Evolutionary conservation across 2,888 invertebrate species (phyloP).

Genomic region (Drosophila barbarae): DNA sequence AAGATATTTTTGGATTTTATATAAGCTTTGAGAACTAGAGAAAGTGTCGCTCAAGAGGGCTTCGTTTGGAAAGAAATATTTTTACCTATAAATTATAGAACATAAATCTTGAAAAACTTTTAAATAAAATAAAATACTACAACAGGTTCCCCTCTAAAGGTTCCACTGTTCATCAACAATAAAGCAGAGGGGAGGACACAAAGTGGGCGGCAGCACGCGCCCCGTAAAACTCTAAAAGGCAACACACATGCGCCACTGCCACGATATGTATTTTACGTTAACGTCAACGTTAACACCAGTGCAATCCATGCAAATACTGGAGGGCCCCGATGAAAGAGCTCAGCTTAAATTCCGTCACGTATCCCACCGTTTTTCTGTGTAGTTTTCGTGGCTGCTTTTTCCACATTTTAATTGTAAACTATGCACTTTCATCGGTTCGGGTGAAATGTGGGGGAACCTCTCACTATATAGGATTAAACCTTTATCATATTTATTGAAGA

Average conservation of each 20-base stretch:
- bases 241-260: slow-evolving; percentile 6
- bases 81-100: neutral
- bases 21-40: no score
- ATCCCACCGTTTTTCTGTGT: slow-evolving; percentile 47
- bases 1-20: no score
- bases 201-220: slow-evolving; percentile 46
- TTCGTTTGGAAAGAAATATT: no score
- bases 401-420: slow-evolving; percentile 35
- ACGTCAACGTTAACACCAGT: slow-evolving; percentile 49
- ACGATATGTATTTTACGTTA: slow-evolving; percentile 40
- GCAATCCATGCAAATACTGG: slow-evolving; percentile 66
- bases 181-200: neutral
- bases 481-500: neutral
- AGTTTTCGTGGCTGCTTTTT: slow-evolving; percentile 36
- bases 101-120: neutral
- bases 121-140: neutral
- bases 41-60: no score
- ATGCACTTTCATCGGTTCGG: slow-evolving; percentile 49
- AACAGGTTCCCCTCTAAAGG: neutral
- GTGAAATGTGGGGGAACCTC: slow-evolving; percentile 14
- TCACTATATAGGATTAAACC: neutral
- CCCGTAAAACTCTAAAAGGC: slow-evolving; percentile 53
- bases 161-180: slow-evolving; percentile 9
- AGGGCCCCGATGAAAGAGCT: slow-evolving; percentile 35
- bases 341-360: slow-evolving; percentile 69